Evolutionary conservation across 2,888 invertebrate species (phyloP), one percentile per base, ranked within the genome.

Genomic region (Rotaria socialis): DNA sequence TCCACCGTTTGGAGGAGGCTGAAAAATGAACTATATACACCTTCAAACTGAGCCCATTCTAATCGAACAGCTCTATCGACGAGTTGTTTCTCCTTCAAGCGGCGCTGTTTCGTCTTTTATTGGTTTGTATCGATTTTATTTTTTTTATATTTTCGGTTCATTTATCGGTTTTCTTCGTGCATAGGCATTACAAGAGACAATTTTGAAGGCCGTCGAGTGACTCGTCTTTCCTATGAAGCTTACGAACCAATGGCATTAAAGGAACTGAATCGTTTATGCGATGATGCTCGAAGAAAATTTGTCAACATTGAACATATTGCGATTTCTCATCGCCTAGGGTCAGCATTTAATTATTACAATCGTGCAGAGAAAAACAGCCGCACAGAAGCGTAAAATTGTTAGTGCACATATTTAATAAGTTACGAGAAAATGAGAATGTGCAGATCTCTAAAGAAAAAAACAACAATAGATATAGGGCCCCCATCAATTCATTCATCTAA

Each of bases 211-310:
- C 90, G 90, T 88, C 90, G 94, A 94, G 96, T 97, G n/a, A 88
- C 94, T n/a, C 93, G 93, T 87, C 92, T 97, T 85, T 95, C 96
- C 90, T 98, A 97, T 92, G 97, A 97, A 92, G 96, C 96, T 0
- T 97, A 97, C 90, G 94, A 95, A 89, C 92, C 94, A 2, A 97
- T 97, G 97, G 97, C 96, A 0, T 89, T 94, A 14, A 95, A 95
- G 90, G 94, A 94, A 88, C 93, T 97, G 93, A 93, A 93, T 88
- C 93, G 93, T 86, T 94, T 97, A 60, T 96, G 96, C 90, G 90
- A 92, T 0, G 93, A 94, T 86, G 93, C 95, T 22, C 93, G 96
- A 55, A 90, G 90, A 22, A 93, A 94, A 89, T 97, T 96, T 91
- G 50, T 55, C 95, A 92, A 93, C 84, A 92, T 96, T 2, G 93